Evolutionary conservation across 2,797 vertebrate genomes (phyloP), one percentile per base, ranked within the genome.

Genomic region (Salmo trutta): DNA sequence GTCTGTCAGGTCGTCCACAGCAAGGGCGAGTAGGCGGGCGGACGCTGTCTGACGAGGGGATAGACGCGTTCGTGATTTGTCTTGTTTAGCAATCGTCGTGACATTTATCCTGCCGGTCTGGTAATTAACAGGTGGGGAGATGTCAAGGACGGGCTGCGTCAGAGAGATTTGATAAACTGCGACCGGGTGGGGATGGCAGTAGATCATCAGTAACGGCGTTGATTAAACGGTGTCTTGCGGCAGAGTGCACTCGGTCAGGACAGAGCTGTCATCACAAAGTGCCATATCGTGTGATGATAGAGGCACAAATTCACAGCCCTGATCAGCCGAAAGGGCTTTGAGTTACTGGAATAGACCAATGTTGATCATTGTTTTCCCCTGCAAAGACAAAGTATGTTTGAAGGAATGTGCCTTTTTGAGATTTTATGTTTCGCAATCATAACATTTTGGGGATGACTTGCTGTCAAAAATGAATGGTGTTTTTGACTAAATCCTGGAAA

Each of bases 81-180:
- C 21, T 79, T 4, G 27, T 31, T 75, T 27, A 47, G 74, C 24
- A 14, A 78, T 21, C 2, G 24, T 51, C 70, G 71, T 47, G 67
- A 71, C 80, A 66, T 79, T 77, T 19, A 70, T 71, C 52, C 29
- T 19, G 65, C 66, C 64, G 6, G 27, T 74, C 27, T 74, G 74
- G 3, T 77, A 75, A 83, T 79, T 79, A 82, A 77, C 73, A 75
- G 76, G 73, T 76, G 74, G 70, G 17, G 70, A 79, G 33, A 79
- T 41, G 0, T 78, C 77, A 79, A 59, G 83, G 83, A 78, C 64
- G 21, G 56, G 5, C 41, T 47, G 10, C 10, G 41, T 12, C 10
- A 14, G 41, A 47, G 17, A 56, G 59, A 27, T 54, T 77, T 74
- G 78, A 75, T 83, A 5, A 68, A 73, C 69, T 73, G 76, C 17